Base-by-base conservation (phyloP, 2,113 vertebrate genomes). In the Hydrolagus affinis region DNA sequence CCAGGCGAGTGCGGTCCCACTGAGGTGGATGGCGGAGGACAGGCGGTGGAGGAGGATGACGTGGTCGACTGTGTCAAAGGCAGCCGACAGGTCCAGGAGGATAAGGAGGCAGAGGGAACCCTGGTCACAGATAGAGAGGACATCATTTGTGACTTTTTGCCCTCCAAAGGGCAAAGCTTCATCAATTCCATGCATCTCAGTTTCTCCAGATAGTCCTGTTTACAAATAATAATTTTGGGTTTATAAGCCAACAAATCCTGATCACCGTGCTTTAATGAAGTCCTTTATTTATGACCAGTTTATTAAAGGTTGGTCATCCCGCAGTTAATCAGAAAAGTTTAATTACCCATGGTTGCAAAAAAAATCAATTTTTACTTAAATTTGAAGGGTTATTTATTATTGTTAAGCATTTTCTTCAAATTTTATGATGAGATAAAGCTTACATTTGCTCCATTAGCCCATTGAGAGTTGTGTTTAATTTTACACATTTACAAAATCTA, bases 301-400 rank as follows among this genome's bases (percentile, higher is more conserved):
- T 25, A 12, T 28, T 28, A 23, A 62, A 28, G 12, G 57, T 28
- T 23, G n/a, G 12, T 62, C 57, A 2, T 77, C 75, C 56, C 25
- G 15, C 57, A 62, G 57, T 78, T 23, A 78, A 78, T 77, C 1
- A 44, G 76, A 60, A 78, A 60, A 14, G 11, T 78, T 62, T 60
- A 78, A 78, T 78, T 78, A 60, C 17, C 14, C 72, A 74, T 25
- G 23, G 44, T 56, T 60, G 10, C 0, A 78, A 78, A 25, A 62
- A 77, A 25, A 62, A 77, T 77, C 56, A 77, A 57, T 56, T 44
- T 59, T 77, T n/a, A 77, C 56, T 77, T 23, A 77, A 78, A 62
- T 62, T 14, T 7, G n/a, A 23, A 23, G 57, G n/a, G n/a, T 62
- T 78, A 62, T 62, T 78, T 78, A 78, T 62, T 78, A 15, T 11